phyloP scores from a whole-genome alignment of 2,113 vertebrate genomes.

The Manacus vitellinus region DNA sequence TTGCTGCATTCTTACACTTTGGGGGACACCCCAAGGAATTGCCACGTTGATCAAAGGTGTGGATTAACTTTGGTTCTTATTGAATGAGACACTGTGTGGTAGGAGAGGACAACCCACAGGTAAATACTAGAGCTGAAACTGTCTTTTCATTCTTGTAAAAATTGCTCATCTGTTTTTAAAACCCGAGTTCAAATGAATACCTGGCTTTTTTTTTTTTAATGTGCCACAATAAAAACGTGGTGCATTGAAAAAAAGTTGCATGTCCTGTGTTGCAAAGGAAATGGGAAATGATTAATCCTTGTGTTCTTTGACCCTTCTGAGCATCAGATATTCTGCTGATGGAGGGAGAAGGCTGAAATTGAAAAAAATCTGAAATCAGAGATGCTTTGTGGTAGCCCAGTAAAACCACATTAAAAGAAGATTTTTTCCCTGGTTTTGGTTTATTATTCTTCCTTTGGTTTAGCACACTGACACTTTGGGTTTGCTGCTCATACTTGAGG shows the following conservation, averaged over 20 bases:
- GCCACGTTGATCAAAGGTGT: conserved; percentile 70
- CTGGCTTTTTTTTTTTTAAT: neutral
- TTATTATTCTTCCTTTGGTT: neutral
- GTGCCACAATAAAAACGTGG: neutral
- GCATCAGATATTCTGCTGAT: neutral
- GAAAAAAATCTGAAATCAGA: neutral
- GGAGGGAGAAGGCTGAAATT: neutral
- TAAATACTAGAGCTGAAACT: neutral
- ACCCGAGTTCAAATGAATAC: neutral
- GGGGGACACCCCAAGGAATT: conserved; percentile 50
- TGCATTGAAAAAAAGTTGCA: neutral
- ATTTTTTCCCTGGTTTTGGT: neutral
- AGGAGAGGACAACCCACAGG: conserved; percentile 22
- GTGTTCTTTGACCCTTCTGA: neutral
- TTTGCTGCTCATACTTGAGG: neutral
- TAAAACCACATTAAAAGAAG: neutral
- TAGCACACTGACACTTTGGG: neutral
- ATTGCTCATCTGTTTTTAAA: neutral
- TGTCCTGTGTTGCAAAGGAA: neutral
- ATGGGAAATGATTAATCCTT: neutral
- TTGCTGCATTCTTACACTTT: conserved; percentile 72
- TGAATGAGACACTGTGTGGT: neutral
- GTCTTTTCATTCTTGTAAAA: neutral
- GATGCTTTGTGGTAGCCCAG: neutral
- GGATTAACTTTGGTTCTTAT: conserved; percentile 33